Evolutionary conservation across 2,888 invertebrate species (phyloP).

Genomic region (Trachelus tabidus): DNA sequence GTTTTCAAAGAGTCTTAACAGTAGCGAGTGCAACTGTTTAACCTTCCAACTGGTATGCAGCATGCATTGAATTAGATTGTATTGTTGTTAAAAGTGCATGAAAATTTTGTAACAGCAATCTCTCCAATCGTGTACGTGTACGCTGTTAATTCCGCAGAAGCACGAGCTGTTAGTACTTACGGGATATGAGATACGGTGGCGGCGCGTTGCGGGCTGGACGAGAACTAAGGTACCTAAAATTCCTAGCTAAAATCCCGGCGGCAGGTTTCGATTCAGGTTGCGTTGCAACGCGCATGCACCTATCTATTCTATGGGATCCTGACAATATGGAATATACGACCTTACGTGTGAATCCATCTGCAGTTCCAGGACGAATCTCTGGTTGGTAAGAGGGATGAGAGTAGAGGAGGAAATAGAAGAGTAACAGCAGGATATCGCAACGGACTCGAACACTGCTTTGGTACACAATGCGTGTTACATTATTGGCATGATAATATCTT

Average conservation of each 20-base stretch:
- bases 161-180: background rate
- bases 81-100: background rate
- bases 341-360: background rate
- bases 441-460: background rate
- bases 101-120: background rate
- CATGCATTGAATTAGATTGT: background rate
- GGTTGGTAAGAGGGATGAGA: background rate
- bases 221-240: slow-evolving; percentile 30
- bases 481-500: background rate
- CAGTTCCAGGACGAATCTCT: background rate
- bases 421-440: background rate
- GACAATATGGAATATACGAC: background rate
- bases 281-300: slow-evolving; percentile 31
- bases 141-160: background rate
- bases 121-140: background rate
- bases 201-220: slow-evolving; percentile 32
- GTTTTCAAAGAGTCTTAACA: background rate
- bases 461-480: background rate
- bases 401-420: background rate
- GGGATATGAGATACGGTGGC: slow-evolving; percentile 23
- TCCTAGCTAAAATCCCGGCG: slow-evolving; percentile 34
- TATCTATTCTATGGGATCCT: slow-evolving; percentile 3
- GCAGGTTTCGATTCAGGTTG: slow-evolving; percentile 26
- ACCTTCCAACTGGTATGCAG: background rate
- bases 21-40: background rate